phyloP scores from a whole-genome alignment of 2,113 vertebrate species.

The Hippocampus guttulatus region DNA sequence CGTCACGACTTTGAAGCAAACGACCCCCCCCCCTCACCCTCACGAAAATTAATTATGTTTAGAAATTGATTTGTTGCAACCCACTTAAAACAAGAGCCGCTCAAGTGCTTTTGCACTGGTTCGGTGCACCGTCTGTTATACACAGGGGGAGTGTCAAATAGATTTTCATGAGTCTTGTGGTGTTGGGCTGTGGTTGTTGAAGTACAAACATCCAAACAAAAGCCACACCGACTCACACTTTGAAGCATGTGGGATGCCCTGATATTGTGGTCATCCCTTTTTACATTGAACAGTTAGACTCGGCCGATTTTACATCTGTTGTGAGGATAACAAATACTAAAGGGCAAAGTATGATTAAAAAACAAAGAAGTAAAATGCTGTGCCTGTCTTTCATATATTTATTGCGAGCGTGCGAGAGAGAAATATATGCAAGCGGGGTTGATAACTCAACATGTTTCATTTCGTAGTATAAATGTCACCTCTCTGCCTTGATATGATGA shows the following conservation, averaged over 20 bases:
- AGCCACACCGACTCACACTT: conserved; percentile 38
- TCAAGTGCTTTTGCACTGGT: conserved; percentile 56
- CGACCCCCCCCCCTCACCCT: background rate
- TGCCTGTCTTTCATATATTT: too few relatives aligned
- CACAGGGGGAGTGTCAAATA: conserved; percentile 58
- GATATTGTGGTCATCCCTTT: conserved; percentile 16
- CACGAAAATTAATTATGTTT: conserved; percentile 64
- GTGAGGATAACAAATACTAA: too few relatives aligned
- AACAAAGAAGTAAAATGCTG: too few relatives aligned
- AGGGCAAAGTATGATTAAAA: too few relatives aligned
- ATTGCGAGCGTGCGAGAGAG: conserved; percentile 9
- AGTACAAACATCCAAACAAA: conserved; percentile 52
- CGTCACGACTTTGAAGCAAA: conserved; percentile 26
- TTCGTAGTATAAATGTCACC: conserved; percentile 60
- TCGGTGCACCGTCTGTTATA: conserved; percentile 71
- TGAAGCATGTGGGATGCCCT: conserved; percentile 34
- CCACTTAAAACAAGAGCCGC: conserved; percentile 50
- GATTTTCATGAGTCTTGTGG: conserved; percentile 57
- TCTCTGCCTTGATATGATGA: conserved; percentile 44
- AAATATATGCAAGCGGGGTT: conserved; percentile 33
- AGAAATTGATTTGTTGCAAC: conserved; percentile 63
- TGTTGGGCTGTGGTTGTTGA: conserved; percentile 18
- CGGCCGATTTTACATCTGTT: too few relatives aligned
- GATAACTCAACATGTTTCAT: conserved; percentile 56
- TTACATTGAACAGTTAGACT: too few relatives aligned